A percentile compares a stretch with the other conserved stretches of the same genome.
Evolutionary conservation across 2,797 vertebrate genomes (phyloP).

Genomic region (Sebastes matsubarae): DNA sequence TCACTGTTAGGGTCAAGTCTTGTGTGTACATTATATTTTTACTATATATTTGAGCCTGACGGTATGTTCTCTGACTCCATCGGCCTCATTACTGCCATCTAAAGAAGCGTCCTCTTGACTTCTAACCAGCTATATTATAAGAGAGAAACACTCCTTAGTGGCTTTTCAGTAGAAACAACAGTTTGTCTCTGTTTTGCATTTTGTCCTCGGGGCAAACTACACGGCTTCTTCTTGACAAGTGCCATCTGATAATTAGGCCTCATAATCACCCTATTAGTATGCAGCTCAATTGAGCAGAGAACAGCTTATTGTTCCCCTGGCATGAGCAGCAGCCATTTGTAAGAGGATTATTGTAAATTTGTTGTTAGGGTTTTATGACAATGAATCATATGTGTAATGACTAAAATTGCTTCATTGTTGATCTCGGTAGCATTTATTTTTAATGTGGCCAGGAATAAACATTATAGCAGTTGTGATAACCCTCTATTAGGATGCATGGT

Average conservation of each 20-base stretch:
- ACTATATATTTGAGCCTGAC: neutral
- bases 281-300: conserved; percentile 73
- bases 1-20: neutral
- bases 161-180: conserved; percentile 61
- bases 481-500: neutral
- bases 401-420: conserved; percentile 40
- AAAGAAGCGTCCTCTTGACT: conserved; percentile 12
- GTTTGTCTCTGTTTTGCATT: conserved; percentile 71
- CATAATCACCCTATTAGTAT: conserved; percentile 80
- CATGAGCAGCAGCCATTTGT: conserved; percentile 48
- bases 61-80: conserved; percentile 20
- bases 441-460: conserved; percentile 6
- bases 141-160: neutral
- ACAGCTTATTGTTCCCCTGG: conserved; percentile 63
- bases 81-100: neutral
- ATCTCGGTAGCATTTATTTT: conserved; percentile 43
- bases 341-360: conserved; percentile 65
- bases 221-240: conserved; percentile 69
- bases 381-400: conserved; percentile 45
- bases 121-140: conserved; percentile 1
- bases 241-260: conserved; percentile 79
- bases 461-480: neutral
- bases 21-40: neutral
- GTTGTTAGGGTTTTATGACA: conserved; percentile 50
- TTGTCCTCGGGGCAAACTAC: conserved; percentile 66